Base-by-base conservation (phyloP, 2,113 vertebrate species). In the Ciconia boyciana region DNA sequence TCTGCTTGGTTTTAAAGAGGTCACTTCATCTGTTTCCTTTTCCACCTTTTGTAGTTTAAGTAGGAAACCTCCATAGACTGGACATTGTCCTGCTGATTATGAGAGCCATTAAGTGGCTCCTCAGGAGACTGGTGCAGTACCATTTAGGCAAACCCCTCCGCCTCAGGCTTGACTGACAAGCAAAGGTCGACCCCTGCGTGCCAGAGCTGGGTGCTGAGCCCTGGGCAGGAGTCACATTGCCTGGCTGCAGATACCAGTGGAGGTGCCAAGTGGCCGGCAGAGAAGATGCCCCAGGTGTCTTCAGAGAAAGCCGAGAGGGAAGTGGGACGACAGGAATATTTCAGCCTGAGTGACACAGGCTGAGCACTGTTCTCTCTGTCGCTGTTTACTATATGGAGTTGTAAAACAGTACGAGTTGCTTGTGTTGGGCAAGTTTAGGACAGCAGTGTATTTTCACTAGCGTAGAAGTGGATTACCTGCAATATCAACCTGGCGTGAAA, bases 381-480 rank as follows among this genome's bases (percentile, higher is more conserved):
- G 34, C 57, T 43, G 13, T 32, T 75, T 2, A 1, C 54, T 46
- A 31, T 16, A 28, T 75, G 48, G 52, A 51, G 61, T 10, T 44
- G 22, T 72, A 7, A 34, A 68, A 74, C 57, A 39, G 9, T 1
- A 20, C 0, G 1, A 48, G 36, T 5, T 1, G 2, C 26, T 48
- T 20, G 26, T 69, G 25, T 10, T 83, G 70, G 58, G 26, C 34
- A 43, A 21, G 26, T 60, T 76, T 12, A 71, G 24, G 36, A 16
- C 20, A 71, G 39, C 25, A 21, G 44, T 18, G 18, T 39, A 11
- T 74, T 91, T 85, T n/a, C 31, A 49, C 11, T 36, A 7, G 25
- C 0, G 0, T 39, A 41, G 36, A 82, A 55, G 22, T 57, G 11
- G 11, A 44, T 72, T 61, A 48, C 39, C 52, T 92, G 52, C 49